Base-by-base conservation (phyloP, 92 coral and sea anemone genomes). In the Siderastrea siderea region DNA sequence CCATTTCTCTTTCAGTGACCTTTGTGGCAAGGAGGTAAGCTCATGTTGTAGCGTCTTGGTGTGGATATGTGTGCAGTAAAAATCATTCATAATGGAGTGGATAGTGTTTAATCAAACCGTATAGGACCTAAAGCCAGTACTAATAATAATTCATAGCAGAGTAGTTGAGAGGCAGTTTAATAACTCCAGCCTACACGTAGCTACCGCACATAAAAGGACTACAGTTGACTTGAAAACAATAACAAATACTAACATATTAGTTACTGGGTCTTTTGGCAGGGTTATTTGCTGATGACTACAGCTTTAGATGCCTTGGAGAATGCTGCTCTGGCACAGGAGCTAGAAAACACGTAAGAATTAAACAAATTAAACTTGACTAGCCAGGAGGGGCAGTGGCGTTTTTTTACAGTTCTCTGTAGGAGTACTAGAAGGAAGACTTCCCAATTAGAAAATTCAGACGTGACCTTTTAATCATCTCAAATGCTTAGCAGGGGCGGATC, bases 341-440 rank as follows among this genome's bases (percentile, higher is more conserved):
- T 87, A 14, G 98, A 96, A 79, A 97, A 95, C 88, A 92, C 96
- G 99, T 97, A 74, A 82, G 98, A 47, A 52, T 43, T n/a, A 50
- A 12, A 45, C 11, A 38, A 55, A 16, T 4, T 14, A 46, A 58
- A n/a, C 58, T 71, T 19, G 11, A 71, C 55, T 1, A 52, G 55
- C 8, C 55, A 52, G 8, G 55, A 7, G 55, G 55, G 8, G 8
- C 5, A 52, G 8, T 52, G 5, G 55, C 55, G 5, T 5, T 52
- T 52, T 52, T 52, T 5, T 52, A 26, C 55, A 7, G 55, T 52
- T 52, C 55, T 5, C 8, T 7, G 55, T 7, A 52, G 55, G 57
- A 53, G 10, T 5, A 3, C 57, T 26, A 26, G 38, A 26, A 26
- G 57, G 57, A 10, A 53, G 1, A 53, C 57, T 53, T 53, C 10